Percentiles rank a stretch among this genome's conserved stretches.
phyloP scores from a whole-genome alignment of 2,113 vertebrate species.

The Xenotilapia flavipinnis region DNA sequence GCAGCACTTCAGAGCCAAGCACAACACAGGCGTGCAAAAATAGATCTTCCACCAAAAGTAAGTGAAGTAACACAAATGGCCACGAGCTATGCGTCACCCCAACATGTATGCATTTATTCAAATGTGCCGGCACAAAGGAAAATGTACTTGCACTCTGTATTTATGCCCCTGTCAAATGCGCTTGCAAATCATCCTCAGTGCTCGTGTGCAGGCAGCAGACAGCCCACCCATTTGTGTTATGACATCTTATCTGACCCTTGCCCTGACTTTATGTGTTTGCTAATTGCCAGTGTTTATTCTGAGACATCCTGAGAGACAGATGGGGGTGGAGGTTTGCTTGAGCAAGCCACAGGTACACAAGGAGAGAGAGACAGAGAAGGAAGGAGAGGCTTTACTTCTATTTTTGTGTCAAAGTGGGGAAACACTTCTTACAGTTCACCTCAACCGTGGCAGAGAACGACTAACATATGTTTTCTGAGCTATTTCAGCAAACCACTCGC shows the following conservation, averaged over 20 bases:
- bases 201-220: background rate
- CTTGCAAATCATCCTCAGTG: slow-evolving; percentile 22
- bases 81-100: slow-evolving; percentile 14
- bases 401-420: slow-evolving; percentile 16
- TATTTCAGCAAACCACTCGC: slow-evolving; percentile 31
- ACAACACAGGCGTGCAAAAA: slow-evolving; percentile 47
- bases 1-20: slow-evolving; percentile 43
- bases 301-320: slow-evolving; percentile 39
- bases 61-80: slow-evolving; percentile 38
- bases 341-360: slow-evolving; percentile 25
- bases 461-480: slow-evolving; percentile 26
- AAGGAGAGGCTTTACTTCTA: background rate
- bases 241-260: slow-evolving; percentile 50
- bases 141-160: background rate
- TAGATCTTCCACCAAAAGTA: slow-evolving; percentile 36
- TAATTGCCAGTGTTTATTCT: slow-evolving; percentile 59
- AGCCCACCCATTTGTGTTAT: slow-evolving; percentile 49
- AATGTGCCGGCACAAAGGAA: slow-evolving; percentile 5
- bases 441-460: background rate
- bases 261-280: slow-evolving; percentile 14
- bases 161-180: slow-evolving; percentile 1
- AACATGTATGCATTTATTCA: slow-evolving; percentile 20
- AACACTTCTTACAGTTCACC: background rate
- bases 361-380: background rate
- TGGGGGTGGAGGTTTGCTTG: background rate